These are phyloP conservation scores for Stenopsyche tienmushanensis DNA, from an alignment of 1,140 invertebrate genomes.

Conservation along the genomic window DNA sequence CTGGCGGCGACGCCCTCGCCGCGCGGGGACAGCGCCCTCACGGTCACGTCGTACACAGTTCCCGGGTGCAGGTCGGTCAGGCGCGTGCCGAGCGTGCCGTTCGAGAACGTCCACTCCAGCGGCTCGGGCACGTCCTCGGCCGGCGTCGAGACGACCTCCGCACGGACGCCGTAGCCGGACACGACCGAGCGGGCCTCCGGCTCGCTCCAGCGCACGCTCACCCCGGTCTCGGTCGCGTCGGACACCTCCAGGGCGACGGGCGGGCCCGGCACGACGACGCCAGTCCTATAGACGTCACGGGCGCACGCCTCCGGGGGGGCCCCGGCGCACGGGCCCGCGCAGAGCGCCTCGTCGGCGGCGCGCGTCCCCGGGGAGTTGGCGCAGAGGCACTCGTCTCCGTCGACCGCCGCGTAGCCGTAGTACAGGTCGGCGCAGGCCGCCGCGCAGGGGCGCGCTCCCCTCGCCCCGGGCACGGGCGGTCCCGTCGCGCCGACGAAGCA, in stretches of 20 bases:
- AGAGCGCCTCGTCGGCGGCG: conserved; percentile 17
- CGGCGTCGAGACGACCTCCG: conserved; percentile 53
- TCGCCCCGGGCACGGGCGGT: no score
- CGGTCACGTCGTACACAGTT: conserved; percentile 69
- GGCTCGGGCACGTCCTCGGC: conserved; percentile 46
- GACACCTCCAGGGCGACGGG: conserved; percentile 51
- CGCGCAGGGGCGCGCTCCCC: conserved; percentile 50
- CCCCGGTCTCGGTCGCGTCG: conserved; percentile 56
- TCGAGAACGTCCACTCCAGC: conserved; percentile 55
- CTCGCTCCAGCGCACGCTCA: conserved; percentile 52
- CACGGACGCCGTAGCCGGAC: conserved; percentile 53
- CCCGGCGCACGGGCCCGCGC: no score
- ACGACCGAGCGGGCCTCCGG: conserved; percentile 51
- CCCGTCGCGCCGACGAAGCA: no score
- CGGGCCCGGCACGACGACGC: conserved; percentile 49
- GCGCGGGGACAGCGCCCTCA: conserved; percentile 63
- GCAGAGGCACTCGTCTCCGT: conserved; percentile 52
- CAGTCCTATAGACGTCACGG: conserved; percentile 50
- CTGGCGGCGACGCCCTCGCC: conserved; percentile 60
- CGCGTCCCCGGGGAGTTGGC: conserved; percentile 48
- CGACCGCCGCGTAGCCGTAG: conserved; percentile 52
- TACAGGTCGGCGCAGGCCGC: conserved; percentile 52
- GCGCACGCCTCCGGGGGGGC: conserved; percentile 54
- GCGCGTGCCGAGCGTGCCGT: conserved; percentile 52
- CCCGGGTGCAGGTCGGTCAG: conserved; percentile 69